Base-by-base conservation (phyloP, 2,888 invertebrate species). In the Yponomeuta sedellus region DNA sequence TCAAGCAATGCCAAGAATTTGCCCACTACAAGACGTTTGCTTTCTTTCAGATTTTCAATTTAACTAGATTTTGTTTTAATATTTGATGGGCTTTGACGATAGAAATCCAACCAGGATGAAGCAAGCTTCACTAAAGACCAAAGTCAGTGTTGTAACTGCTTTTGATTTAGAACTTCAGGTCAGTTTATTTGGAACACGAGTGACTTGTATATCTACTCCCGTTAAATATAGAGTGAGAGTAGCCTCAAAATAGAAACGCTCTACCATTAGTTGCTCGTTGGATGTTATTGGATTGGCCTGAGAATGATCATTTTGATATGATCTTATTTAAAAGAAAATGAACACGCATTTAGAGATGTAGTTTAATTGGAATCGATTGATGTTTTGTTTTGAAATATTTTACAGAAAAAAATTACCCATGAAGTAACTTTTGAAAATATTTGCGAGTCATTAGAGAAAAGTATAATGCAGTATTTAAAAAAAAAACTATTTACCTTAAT, bases 21-120 rank as follows among this genome's bases (percentile, higher is more conserved):
- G 64, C 64, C 66, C 67, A 69, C 88, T 90, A 89, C 82, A 83
- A 90, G 90, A 90, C 89, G 88, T 86, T 80, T 82, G 86, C 87
- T 86, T 88, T 86, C 77, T 71, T 73, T 73, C 67, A 71, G 73
- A 75, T 66, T 81, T 85, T 81, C 16, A 12, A 52, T 52, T 52
- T 52, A 16, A 16, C 72, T 85, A 84, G 85, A 83, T 83, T 76
- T 77, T 59, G 59, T 25, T 59, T 5, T 59, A 25, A 34, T 52
- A 16, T 79, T 77, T 77, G 77, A 78, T 78, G 84, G 82, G 85
- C 83, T 81, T 85, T 81, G 71, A 75, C 44, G 77, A 76, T 68
- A 69, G 66, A 66, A 69, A 69, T 64, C 61, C 67, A 68, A 67
- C 68, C 66, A 69, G 70, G 69, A 71, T 67, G 68, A 71, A 73